Evolutionary conservation across 2,888 invertebrate species (phyloP).

Genomic region (Notocelia uddmanniana): DNA sequence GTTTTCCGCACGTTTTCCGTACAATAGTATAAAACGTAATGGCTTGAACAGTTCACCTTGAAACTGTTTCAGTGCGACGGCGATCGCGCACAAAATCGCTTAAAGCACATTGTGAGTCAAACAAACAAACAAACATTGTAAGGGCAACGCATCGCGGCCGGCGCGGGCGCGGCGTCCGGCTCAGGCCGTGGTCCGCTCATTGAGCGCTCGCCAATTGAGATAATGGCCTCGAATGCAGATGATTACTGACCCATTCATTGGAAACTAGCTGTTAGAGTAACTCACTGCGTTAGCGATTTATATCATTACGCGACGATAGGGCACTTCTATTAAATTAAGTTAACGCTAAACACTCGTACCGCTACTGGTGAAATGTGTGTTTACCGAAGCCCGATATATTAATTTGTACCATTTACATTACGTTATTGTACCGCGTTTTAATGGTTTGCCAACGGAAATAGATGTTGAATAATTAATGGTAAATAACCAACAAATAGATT

Average conservation of each 20-base stretch:
- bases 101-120: conserved; percentile 76
- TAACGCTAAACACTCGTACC: conserved; percentile 67
- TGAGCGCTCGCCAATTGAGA: conserved; percentile 83
- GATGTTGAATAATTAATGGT: conserved; percentile 33
- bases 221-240: conserved; percentile 83
- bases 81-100: conserved; percentile 44
- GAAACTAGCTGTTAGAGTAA: conserved; percentile 71
- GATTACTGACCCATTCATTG: conserved; percentile 83
- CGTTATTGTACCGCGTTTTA: conserved; percentile 47
- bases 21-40: conserved; percentile 20
- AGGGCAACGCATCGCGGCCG: conserved; percentile 50
- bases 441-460: conserved; percentile 47
- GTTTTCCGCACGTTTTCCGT: conserved; percentile 10
- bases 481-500: conserved; percentile 36
- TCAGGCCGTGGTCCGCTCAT: conserved; percentile 65
- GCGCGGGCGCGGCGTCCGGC: conserved; percentile 80
- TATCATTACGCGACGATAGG: conserved; percentile 61
- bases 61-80: conserved; percentile 31
- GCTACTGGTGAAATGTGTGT: conserved; percentile 57
- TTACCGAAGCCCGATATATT: conserved; percentile 57
- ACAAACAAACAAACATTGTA: conserved; percentile 74
- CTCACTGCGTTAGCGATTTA: conserved; percentile 67
- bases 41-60: conserved; percentile 38
- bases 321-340: conserved; percentile 68
- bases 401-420: conserved; percentile 53